Evolutionary conservation across 30 jellyfish, hydroid and myxozoan species (phyloP).

Genomic region (Turritopsis dohrnii): DNA sequence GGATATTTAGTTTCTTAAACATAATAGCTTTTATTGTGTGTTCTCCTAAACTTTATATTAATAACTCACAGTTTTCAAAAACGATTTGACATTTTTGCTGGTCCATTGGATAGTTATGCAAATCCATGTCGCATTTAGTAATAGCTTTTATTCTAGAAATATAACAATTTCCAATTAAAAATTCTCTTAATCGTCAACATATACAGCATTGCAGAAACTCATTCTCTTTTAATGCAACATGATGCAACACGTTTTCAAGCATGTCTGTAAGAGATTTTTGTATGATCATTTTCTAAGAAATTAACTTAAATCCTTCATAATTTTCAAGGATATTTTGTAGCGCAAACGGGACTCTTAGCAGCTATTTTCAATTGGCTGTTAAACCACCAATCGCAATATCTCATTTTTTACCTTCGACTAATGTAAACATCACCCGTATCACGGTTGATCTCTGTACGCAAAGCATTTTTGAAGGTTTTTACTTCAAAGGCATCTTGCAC

Average conservation of each 20-base stretch:
- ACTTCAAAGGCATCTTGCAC: background rate
- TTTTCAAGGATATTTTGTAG: no score
- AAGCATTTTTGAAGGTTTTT: background rate
- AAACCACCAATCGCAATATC: no score
- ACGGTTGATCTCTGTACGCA: background rate
- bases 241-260: no score
- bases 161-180: background rate
- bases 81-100: background rate
- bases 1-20: background rate
- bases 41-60: background rate
- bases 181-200: no score
- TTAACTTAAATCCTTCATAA: no score
- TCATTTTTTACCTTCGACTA: background rate
- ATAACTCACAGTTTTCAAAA: background rate
- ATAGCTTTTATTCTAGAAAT: background rate
- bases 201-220: no score
- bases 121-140: background rate
- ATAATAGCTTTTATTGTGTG: background rate
- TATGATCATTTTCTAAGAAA: no score
- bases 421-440: background rate
- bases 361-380: background rate
- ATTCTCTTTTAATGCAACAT: no score
- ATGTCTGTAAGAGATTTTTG: no score
- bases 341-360: background rate
- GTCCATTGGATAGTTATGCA: background rate